phyloP scores from a whole-genome alignment of 1,140 invertebrate genomes.

The Ips nitidus region DNA sequence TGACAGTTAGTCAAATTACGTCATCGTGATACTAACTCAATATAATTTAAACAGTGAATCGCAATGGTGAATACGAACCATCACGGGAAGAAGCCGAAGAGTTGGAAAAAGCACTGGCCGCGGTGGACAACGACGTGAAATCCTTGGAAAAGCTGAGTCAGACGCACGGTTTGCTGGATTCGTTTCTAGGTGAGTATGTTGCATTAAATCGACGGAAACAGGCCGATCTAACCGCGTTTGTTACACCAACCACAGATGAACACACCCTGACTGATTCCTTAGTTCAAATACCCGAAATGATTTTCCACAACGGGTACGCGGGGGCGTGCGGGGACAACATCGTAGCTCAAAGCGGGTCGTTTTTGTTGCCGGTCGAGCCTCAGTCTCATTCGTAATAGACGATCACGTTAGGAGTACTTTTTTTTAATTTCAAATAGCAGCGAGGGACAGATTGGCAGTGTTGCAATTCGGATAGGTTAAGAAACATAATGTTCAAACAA shows the following conservation, averaged over 20 bases:
- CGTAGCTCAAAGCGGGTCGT: slow-evolving; percentile 48
- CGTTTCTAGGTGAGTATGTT: slow-evolving; percentile 35
- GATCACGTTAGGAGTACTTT: not conserved
- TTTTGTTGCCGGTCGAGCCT: slow-evolving; percentile 49
- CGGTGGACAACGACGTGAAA: slow-evolving; percentile 76
- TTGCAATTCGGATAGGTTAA: slow-evolving; percentile 3
- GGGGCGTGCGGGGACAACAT: slow-evolving; percentile 48
- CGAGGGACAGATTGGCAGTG: not conserved
- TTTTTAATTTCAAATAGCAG: not conserved
- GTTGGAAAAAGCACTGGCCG: slow-evolving; percentile 78
- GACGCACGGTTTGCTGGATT: slow-evolving; percentile 60
- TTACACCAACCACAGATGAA: slow-evolving; percentile 38
- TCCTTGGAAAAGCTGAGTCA: slow-evolving; percentile 72
- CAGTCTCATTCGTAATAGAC: slow-evolving; percentile 48
- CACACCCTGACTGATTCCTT: slow-evolving; percentile 49
- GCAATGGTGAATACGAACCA: slow-evolving; percentile 69
- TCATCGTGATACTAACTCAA: not conserved
- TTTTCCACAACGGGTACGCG: slow-evolving; percentile 50
- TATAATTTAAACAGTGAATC: slow-evolving; percentile 60
- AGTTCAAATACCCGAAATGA: slow-evolving; percentile 49
- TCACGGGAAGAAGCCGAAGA: slow-evolving; percentile 81
- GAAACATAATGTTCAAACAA: not conserved
- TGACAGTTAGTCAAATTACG: too few species aligned
- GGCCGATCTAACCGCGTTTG: not conserved
- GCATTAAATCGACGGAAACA: not conserved